These are phyloP conservation scores for Trachythela sp. DNA, from an alignment of 64 coral and sea anemone genomes.

Conservation along the genomic window DNA sequence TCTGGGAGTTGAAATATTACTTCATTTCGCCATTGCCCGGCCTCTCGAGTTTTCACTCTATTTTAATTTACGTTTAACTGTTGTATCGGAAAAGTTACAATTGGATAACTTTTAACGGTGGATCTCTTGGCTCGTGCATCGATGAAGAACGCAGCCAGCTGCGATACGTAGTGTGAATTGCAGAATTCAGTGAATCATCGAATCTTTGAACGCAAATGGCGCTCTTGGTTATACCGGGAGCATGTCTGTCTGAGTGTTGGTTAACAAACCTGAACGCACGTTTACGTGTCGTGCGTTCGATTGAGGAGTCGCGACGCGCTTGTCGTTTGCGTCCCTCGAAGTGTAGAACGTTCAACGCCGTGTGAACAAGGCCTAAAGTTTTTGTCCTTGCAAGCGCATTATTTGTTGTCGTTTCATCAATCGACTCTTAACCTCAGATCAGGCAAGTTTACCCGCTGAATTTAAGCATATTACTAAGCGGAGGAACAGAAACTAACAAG, in stretches of 20 bases:
- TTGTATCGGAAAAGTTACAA: not conserved
- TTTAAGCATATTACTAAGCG: constrained; percentile 37
- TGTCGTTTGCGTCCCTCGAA: not conserved
- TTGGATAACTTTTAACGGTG: not conserved
- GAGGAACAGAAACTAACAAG: not conserved
- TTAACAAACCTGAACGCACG: not conserved
- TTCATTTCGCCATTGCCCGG: no score
- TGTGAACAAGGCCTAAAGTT: constrained; percentile 18
- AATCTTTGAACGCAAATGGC: constrained; percentile 52
- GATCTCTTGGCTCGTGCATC: constrained; percentile 22
- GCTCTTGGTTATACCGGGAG: constrained; percentile 29
- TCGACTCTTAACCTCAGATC: constrained; percentile 40
- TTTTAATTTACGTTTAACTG: no score
- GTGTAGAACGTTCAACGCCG: constrained; percentile 14
- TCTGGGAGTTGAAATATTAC: no score
- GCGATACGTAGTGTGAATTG: constrained; percentile 6
- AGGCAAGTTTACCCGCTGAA: constrained; percentile 28
- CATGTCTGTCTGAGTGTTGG: constrained; percentile 18
- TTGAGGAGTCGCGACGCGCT: constrained; percentile 25
- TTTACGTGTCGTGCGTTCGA: not conserved
- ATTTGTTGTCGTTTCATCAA: not conserved
- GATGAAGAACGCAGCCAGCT: constrained; percentile 2
- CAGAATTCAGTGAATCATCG: constrained; percentile 20
- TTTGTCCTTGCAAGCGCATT: not conserved
- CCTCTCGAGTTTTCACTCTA: no score